A percentile compares a stretch with the other conserved stretches of the same genome.
Evolutionary conservation across 2,113 vertebrate species (phyloP).

Genomic region (Plotosus lineatus): DNA sequence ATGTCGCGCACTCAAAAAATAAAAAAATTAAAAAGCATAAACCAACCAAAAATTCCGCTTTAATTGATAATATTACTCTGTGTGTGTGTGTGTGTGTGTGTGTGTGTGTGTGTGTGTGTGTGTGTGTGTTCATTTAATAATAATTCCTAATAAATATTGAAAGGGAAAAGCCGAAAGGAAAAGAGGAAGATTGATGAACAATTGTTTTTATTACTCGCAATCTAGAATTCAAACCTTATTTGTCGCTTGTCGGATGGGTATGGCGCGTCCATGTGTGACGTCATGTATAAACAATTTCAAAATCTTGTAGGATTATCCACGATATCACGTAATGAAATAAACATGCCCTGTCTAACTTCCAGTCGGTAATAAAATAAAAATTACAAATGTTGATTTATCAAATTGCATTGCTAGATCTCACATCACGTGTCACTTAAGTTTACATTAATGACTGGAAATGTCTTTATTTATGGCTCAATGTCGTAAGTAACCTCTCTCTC

Average conservation of each 20-base stretch:
- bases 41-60: no score
- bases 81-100: no score
- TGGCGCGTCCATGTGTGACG: not conserved
- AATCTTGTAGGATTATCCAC: not conserved
- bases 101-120: no score
- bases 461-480: not conserved
- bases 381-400: not conserved
- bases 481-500: not conserved
- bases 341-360: not conserved
- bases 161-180: no score
- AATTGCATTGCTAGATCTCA: not conserved
- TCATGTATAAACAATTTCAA: not conserved
- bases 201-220: not conserved
- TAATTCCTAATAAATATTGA: not conserved
- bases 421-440: not conserved
- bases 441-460: not conserved
- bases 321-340: not conserved
- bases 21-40: no score
- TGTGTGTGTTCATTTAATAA: not conserved
- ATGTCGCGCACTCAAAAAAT: not conserved
- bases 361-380: not conserved
- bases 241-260: not conserved
- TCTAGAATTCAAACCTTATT: not conserved
- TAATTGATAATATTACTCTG: no score
- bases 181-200: no score